Conservation (phyloP, 1,140 invertebrate genomes). For the Drosophila orena region DNA sequence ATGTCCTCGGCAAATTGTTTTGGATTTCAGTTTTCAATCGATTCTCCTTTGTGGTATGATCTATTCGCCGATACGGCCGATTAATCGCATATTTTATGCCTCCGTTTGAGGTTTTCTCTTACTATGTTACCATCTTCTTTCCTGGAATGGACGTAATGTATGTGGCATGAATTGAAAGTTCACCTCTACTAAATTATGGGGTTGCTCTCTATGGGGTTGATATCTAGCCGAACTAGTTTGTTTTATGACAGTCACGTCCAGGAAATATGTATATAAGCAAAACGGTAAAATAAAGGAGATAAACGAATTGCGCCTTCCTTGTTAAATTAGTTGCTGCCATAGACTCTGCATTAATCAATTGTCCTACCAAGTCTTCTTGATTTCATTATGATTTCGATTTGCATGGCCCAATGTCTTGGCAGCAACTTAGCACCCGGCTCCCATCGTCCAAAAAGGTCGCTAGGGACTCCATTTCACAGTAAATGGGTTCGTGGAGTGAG, state of each 20-base stretch:
- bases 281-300: neutral
- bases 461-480: slow-evolving; percentile 55
- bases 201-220: neutral
- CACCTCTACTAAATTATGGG: slow-evolving; percentile 23
- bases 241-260: neutral
- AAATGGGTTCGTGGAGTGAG: slow-evolving; percentile 36
- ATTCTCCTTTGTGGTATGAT: slow-evolving; percentile 42
- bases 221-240: slow-evolving; percentile 4
- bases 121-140: slow-evolving; percentile 17
- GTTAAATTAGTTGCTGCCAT: neutral
- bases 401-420: slow-evolving; percentile 76
- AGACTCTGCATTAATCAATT: slow-evolving; percentile 36
- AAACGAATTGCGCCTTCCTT: neutral
- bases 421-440: slow-evolving; percentile 54
- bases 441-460: slow-evolving; percentile 27
- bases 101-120: slow-evolving; percentile 30
- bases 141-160: slow-evolving; percentile 19
- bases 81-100: slow-evolving; percentile 43
- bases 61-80: slow-evolving; percentile 27
- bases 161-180: slow-evolving; percentile 29
- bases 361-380: slow-evolving; percentile 52
- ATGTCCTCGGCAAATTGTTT: slow-evolving; percentile 68
- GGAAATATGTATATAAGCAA: neutral
- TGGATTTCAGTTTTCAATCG: slow-evolving; percentile 76
- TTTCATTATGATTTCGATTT: slow-evolving; percentile 84